Conservation (phyloP, 2,797 vertebrate species). For the Anomalospiza imberbis region DNA sequence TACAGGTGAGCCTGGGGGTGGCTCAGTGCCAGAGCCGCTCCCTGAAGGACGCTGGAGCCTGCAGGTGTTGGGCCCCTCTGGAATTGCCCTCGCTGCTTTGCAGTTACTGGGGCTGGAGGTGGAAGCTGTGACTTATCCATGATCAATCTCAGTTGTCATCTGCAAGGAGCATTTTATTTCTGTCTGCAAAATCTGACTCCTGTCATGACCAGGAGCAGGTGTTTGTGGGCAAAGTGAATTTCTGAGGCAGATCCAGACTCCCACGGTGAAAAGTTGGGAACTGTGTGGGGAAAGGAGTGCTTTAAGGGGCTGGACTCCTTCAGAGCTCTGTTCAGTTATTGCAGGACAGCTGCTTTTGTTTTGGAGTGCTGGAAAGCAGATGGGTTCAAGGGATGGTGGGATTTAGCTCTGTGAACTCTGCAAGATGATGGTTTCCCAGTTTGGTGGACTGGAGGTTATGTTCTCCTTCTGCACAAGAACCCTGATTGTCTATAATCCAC, state of each 20-base stretch:
- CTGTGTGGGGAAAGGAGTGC: not conserved
- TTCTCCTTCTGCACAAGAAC: not conserved
- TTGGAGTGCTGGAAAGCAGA: not conserved
- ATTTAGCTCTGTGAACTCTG: not conserved
- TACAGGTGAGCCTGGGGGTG: slow-evolving; percentile 83
- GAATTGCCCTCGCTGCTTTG: not conserved
- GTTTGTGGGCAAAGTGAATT: not conserved
- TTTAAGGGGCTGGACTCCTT: not conserved
- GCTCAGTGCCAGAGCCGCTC: not conserved
- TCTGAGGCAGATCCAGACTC: not conserved
- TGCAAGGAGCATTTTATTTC: not conserved
- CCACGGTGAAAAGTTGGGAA: not conserved
- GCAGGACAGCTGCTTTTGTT: not conserved
- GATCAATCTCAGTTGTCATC: not conserved
- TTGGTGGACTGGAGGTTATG: not conserved
- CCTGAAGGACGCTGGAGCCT: not conserved
- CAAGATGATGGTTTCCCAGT: not conserved
- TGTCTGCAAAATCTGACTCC: not conserved
- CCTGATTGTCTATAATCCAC: not conserved
- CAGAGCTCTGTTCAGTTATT: not conserved
- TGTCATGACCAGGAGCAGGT: not conserved
- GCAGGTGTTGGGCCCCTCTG: not conserved
- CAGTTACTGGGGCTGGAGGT: not conserved
- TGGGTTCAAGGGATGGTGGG: not conserved
- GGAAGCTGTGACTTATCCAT: not conserved